Percentiles rank a stretch among this genome's conserved stretches.
These are phyloP conservation scores for Crocuta crocuta DNA, from an alignment of 2,113 vertebrate genomes.

Conservation along the genomic window DNA sequence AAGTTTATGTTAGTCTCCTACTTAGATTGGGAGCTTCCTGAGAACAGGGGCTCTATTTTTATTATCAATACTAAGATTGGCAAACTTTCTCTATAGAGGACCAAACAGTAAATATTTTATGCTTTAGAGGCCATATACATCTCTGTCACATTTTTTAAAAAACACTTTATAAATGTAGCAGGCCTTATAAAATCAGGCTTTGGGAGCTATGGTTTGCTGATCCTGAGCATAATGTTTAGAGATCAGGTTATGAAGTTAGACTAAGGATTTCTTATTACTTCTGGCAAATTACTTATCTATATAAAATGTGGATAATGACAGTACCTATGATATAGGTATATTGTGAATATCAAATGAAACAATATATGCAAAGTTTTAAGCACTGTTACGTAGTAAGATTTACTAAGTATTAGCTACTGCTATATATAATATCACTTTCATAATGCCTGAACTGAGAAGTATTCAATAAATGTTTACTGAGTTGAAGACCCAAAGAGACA, in stretches of 20 bases:
- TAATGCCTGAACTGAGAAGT: not conserved
- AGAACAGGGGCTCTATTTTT: not conserved
- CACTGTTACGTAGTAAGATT: not conserved
- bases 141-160: not conserved
- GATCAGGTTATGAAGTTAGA: not conserved
- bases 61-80: not conserved
- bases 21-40: conserved; percentile 2
- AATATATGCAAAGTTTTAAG: conserved; percentile 14
- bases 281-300: not conserved
- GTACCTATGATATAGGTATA: not conserved
- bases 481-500: not conserved
- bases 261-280: conserved; percentile 7
- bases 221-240: not conserved
- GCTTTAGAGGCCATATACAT: not conserved
- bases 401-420: conserved; percentile 18
- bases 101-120: not conserved
- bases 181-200: not conserved
- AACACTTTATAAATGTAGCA: not conserved
- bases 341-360: not conserved
- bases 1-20: not conserved
- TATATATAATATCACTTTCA: not conserved
- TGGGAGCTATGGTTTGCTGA: not conserved
- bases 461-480: conserved; percentile 47
- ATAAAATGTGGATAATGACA: not conserved
- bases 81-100: not conserved